These are phyloP conservation scores for Rosalia funebris DNA, from an alignment of 2,888 invertebrate species.

Conservation along the genomic window DNA sequence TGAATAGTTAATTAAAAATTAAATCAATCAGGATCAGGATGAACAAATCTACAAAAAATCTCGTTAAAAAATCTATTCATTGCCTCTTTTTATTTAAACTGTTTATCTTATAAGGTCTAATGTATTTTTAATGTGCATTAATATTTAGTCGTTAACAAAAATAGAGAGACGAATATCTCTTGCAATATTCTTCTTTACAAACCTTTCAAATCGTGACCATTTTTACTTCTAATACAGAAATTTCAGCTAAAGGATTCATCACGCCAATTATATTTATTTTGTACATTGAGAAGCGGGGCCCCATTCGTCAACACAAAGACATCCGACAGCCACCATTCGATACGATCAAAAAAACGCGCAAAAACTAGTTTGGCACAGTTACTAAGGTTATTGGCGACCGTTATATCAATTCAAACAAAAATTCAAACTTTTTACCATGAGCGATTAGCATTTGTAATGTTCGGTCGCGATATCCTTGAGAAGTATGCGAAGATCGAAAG, in stretches of 20 bases:
- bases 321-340: not conserved
- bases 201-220: not conserved
- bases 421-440: constrained; percentile 17
- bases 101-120: too few species aligned
- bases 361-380: constrained; percentile 26
- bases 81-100: too few species aligned
- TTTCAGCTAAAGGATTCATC: not conserved
- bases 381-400: constrained; percentile 19
- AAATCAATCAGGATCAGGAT: too few species aligned
- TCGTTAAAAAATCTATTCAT: too few species aligned
- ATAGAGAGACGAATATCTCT: not conserved
- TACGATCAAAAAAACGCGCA: not conserved
- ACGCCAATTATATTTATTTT: not conserved
- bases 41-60: too few species aligned
- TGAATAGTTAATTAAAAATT: too few species aligned
- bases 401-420: constrained; percentile 9
- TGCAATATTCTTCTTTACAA: not conserved
- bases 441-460: constrained; percentile 13
- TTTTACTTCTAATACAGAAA: not conserved
- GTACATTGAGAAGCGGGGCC: not conserved
- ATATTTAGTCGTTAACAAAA: not conserved
- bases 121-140: not conserved
- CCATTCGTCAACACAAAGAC: not conserved
- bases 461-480: constrained; percentile 17
- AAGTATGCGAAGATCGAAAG: constrained; percentile 13